phyloP scores from a whole-genome alignment of 2,888 invertebrate species.

The Latrodectus hesperus region DNA sequence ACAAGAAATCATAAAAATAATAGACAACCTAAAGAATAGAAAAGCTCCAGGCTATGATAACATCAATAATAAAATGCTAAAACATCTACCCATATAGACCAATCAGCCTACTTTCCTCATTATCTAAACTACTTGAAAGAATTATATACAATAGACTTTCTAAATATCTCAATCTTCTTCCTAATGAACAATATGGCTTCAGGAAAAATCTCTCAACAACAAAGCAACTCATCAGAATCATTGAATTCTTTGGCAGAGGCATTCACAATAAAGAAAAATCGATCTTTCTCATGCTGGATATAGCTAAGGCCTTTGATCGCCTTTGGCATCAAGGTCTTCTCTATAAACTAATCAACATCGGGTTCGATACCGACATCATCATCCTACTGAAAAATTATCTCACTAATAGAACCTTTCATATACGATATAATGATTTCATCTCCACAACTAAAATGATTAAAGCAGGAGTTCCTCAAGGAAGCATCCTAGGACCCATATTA shows the following conservation, averaged over 20 bases:
- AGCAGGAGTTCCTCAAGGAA: neutral
- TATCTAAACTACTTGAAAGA: neutral
- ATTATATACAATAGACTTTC: neutral
- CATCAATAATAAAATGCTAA: neutral
- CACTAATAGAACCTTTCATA: neutral
- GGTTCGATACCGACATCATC: neutral
- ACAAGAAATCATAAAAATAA: neutral
- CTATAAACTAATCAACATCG: neutral
- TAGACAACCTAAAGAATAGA: neutral
- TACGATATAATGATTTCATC: neutral
- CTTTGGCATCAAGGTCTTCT: neutral
- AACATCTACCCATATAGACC: neutral
- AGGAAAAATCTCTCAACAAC: neutral
- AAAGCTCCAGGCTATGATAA: neutral
- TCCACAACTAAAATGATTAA: neutral
- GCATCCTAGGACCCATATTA: neutral
- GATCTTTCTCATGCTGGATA: neutral
- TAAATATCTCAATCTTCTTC: neutral
- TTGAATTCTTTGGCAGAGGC: neutral
- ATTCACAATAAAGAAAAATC: neutral
- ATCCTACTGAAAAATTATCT: neutral
- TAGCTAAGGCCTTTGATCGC: neutral
- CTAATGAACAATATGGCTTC: neutral
- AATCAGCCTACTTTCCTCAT: neutral
- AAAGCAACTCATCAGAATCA: neutral